Evolutionary conservation across 2,888 invertebrate species (phyloP).

Genomic region (Heliconius ismenius): DNA sequence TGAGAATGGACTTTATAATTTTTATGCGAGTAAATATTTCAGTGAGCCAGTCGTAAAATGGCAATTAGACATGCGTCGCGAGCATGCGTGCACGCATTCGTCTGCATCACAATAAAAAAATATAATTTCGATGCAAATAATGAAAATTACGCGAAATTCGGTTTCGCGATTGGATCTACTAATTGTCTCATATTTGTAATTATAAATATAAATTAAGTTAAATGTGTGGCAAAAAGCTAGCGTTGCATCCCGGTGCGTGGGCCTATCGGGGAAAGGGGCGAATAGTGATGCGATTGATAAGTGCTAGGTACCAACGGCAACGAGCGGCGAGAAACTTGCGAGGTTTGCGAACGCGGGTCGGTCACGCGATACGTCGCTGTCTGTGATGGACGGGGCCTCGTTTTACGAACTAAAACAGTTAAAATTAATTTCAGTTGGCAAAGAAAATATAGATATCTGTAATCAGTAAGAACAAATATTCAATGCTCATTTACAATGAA

Average conservation of each 20-base stretch:
- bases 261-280: constrained; percentile 47
- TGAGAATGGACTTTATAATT: constrained; percentile 19
- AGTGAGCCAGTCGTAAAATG: constrained; percentile 35
- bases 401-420: constrained; percentile 30
- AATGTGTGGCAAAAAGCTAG: constrained; percentile 63
- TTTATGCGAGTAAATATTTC: constrained; percentile 27
- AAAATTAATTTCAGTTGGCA: constrained; percentile 35
- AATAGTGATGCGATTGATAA: constrained; percentile 61
- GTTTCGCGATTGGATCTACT: constrained; percentile 62
- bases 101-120: constrained; percentile 55
- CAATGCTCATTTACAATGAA: constrained; percentile 21
- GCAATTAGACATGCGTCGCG: constrained; percentile 70
- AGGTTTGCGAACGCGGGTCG: constrained; percentile 49
- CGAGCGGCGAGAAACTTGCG: constrained; percentile 55
- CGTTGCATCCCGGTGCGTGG: constrained; percentile 61
- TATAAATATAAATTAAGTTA: constrained; percentile 43
- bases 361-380: constrained; percentile 54
- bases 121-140: constrained; percentile 73
- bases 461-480: neutral
- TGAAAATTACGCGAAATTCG: constrained; percentile 68
- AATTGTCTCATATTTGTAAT: constrained; percentile 65
- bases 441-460: constrained; percentile 26
- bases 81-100: constrained; percentile 72
- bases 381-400: constrained; percentile 39
- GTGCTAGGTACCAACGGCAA: constrained; percentile 37